These are phyloP conservation scores for Tupaia chinensis DNA, from an alignment of 2,113 vertebrate genomes.

Conservation along the genomic window DNA sequence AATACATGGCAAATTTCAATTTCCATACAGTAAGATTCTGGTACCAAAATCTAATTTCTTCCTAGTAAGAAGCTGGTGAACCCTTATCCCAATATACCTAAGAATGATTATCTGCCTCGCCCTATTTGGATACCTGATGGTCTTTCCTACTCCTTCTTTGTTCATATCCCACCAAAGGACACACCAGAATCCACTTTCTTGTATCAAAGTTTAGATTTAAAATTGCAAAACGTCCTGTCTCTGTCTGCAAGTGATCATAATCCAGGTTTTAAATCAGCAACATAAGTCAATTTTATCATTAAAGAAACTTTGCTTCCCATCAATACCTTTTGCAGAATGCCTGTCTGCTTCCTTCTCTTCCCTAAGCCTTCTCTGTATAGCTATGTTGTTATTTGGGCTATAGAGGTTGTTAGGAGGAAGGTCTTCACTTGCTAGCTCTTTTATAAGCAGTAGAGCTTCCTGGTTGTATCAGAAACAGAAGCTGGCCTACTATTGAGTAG, in stretches of 20 bases:
- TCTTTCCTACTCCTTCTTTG: not conserved
- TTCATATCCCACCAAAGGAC: not conserved
- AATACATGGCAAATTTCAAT: not conserved
- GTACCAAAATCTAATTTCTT: not conserved
- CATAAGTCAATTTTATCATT: not conserved
- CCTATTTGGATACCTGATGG: not conserved
- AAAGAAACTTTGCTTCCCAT: not conserved
- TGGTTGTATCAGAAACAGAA: not conserved
- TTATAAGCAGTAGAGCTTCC: not conserved
- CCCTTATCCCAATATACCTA: no score
- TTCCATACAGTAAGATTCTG: not conserved
- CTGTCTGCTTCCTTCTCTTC: not conserved
- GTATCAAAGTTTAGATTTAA: not conserved
- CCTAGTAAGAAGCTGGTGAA: not conserved
- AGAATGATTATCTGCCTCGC: not conserved
- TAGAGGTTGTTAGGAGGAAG: not conserved
- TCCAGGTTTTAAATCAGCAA: conserved; percentile 41
- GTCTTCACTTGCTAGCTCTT: not conserved
- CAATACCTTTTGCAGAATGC: not conserved
- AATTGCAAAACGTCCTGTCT: not conserved
- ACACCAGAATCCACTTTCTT: not conserved
- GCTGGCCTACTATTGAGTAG: not conserved
- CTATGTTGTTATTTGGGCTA: not conserved
- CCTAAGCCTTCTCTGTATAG: not conserved
- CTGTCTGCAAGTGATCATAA: not conserved